These are phyloP conservation scores for Bellardia bayeri DNA, from an alignment of 2,888 invertebrate genomes.

Conservation along the genomic window DNA sequence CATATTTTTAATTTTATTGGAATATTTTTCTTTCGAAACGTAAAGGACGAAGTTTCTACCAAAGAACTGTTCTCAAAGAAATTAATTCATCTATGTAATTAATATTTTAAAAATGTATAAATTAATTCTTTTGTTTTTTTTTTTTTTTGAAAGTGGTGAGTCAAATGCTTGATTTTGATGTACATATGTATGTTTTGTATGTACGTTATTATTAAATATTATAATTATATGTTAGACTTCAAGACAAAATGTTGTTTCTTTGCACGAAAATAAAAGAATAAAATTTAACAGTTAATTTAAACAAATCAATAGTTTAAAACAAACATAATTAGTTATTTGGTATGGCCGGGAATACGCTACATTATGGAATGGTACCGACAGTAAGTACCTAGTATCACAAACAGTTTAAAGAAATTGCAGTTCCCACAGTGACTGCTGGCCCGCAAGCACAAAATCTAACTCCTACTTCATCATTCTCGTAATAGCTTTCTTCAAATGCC, in stretches of 20 bases:
- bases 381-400: too few species aligned
- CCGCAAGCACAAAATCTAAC: too few species aligned
- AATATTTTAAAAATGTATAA: background rate
- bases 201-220: background rate
- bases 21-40: background rate
- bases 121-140: background rate
- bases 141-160: background rate
- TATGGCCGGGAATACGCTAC: background rate
- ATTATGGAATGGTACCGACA: background rate
- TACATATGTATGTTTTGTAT: background rate
- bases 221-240: constrained; percentile 1
- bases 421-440: too few species aligned
- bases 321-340: background rate
- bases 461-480: too few species aligned
- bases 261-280: background rate
- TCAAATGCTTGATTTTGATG: background rate
- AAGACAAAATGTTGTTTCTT: background rate
- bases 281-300: background rate
- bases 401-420: too few species aligned
- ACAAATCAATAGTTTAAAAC: background rate
- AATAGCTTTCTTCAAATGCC: too few species aligned
- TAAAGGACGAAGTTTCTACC: background rate
- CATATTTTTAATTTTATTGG: too few species aligned
- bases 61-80: background rate
- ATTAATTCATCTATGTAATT: background rate